Evolutionary conservation across 2,888 invertebrate species (phyloP).

Genomic region (Cephalotes varians): DNA sequence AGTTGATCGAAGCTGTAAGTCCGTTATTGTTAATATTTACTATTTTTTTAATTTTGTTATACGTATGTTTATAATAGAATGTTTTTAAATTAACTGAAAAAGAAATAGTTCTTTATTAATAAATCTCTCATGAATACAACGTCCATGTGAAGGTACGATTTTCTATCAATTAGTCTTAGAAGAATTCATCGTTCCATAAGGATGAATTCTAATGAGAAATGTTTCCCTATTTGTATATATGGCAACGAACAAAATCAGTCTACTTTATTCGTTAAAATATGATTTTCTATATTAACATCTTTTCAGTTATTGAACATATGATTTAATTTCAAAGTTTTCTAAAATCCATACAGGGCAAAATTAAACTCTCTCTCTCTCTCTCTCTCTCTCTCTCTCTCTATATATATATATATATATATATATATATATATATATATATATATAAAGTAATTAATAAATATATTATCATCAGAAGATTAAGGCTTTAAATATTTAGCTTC

Average conservation of each 20-base stretch:
- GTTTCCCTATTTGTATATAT: not conserved
- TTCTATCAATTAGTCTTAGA: slow-evolving; percentile 50
- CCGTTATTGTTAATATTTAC: too few relatives aligned
- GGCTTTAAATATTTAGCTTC: not conserved
- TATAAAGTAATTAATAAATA: not conserved
- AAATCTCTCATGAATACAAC: slow-evolving; percentile 58
- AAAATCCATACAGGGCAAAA: not conserved
- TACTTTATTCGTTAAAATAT: not conserved
- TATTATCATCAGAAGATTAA: not conserved
- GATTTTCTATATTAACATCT: too few relatives aligned
- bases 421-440: too few relatives aligned
- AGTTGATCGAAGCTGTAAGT: too few relatives aligned
- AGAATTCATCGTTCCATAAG: slow-evolving; percentile 36
- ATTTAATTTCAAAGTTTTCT: not conserved
- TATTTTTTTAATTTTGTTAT: not conserved
- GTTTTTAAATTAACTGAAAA: not conserved
- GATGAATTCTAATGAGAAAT: slow-evolving; percentile 36
- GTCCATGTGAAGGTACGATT: slow-evolving; percentile 51
- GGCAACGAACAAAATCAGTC: slow-evolving; percentile 21
- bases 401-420: too few relatives aligned
- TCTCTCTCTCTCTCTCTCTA: too few relatives aligned
- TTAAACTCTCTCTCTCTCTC: too few relatives aligned
- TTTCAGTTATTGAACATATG: slow-evolving; percentile 6
- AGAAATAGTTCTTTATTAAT: slow-evolving; percentile 21
- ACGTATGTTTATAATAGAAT: not conserved